Percentiles rank a stretch among this genome's conserved stretches.
Evolutionary conservation across 2,888 invertebrate genomes (phyloP).

Genomic region (Stegana nigrithorax): DNA sequence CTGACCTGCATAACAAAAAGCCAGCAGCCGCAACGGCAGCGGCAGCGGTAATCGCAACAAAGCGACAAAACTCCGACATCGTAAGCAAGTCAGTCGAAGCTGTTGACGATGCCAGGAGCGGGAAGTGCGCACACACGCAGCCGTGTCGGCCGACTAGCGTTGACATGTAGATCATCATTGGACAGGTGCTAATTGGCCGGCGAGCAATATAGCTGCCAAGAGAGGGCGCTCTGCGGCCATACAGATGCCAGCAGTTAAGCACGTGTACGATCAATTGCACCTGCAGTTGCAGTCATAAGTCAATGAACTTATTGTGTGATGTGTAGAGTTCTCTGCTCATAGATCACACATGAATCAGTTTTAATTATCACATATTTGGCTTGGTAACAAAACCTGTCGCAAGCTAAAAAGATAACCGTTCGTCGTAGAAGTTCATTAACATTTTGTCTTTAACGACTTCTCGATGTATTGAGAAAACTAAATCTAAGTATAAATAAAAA

Average conservation of each 20-base stretch:
- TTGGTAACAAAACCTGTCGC: no score
- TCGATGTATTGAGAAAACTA: no score
- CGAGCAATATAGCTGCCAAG: neutral
- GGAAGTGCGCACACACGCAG: no score
- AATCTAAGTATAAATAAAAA: no score
- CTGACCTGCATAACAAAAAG: constrained; percentile 12
- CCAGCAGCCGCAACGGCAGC: neutral
- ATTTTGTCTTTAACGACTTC: no score
- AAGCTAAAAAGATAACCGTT: no score
- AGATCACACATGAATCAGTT: neutral
- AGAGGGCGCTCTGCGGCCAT: neutral
- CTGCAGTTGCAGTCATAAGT: constrained; percentile 3
- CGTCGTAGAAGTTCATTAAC: no score
- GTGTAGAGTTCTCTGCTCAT: no score
- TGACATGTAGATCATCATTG: constrained; percentile 14
- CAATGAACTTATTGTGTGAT: constrained; percentile 10
- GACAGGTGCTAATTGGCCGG: constrained; percentile 15
- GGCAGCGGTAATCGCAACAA: neutral
- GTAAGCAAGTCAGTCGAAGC: no score
- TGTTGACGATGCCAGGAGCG: no score
- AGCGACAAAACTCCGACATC: neutral
- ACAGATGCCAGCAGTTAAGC: neutral
- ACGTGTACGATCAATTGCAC: neutral
- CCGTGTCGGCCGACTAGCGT: neutral
- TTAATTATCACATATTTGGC: neutral